Conservation (phyloP, 2,888 invertebrate genomes). For the Caenorhabditis sulstoni region DNA sequence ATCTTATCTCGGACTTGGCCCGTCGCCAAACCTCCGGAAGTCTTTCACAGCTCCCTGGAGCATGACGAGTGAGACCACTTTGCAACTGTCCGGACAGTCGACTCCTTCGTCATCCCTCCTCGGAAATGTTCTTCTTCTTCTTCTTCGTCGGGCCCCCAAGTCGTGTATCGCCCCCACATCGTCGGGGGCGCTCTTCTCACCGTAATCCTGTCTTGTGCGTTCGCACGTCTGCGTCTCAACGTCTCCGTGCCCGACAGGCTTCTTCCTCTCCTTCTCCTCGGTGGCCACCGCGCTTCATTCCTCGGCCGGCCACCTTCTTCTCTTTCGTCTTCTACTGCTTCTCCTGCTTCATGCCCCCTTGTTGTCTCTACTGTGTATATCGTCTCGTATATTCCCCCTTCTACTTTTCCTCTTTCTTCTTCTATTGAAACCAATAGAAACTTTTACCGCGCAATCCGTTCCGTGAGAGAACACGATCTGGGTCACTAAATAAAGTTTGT, state of each 20-base stretch:
- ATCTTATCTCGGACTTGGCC: background rate
- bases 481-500: constrained; percentile 36
- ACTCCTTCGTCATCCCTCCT: constrained; percentile 26
- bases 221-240: constrained; percentile 40
- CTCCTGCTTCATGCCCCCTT: constrained; percentile 22
- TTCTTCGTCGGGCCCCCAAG: constrained; percentile 37
- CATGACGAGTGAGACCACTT: background rate
- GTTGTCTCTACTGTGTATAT: constrained; percentile 44
- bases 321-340: constrained; percentile 34
- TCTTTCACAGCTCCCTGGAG: background rate
- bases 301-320: constrained; percentile 40
- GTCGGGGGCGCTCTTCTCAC: constrained; percentile 35
- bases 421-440: constrained; percentile 50
- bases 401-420: constrained; percentile 12
- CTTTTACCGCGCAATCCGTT: constrained; percentile 42
- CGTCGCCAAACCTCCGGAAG: constrained; percentile 2
- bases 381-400: constrained; percentile 29
- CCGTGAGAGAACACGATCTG: constrained; percentile 37
- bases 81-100: constrained; percentile 1
- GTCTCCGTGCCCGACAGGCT: constrained; percentile 32
- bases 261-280: constrained; percentile 46
- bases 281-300: constrained; percentile 45
- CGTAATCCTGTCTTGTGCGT: constrained; percentile 57
- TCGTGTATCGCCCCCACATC: constrained; percentile 38
- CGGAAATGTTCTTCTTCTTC: constrained; percentile 43